Percentiles rank a stretch among this genome's conserved stretches.
Conservation (phyloP, 2,797 vertebrate species). For the Peromyscus eremicus region DNA sequence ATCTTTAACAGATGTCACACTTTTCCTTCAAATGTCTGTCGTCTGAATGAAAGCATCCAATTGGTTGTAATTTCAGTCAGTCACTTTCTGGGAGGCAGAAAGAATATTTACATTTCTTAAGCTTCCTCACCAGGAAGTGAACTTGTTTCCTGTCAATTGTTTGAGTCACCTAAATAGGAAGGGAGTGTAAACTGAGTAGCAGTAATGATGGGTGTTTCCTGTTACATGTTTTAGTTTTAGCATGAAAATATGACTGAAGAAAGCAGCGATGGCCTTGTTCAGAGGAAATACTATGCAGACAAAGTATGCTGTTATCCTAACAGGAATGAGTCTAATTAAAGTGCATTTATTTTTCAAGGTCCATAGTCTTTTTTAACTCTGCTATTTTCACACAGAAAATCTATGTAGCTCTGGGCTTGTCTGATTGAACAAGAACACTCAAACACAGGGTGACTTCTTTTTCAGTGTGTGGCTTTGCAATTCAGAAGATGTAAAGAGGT, state of each 20-base stretch:
- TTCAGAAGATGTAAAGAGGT: conserved; percentile 77
- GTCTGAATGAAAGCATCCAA: not conserved
- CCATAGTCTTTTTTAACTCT: not conserved
- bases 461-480: conserved; percentile 72
- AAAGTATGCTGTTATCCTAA: conserved; percentile 36
- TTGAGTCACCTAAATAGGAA: not conserved
- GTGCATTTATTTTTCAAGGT: conserved; percentile 68
- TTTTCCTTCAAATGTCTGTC: not conserved
- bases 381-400: conserved; percentile 44
- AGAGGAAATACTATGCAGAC: conserved; percentile 36
- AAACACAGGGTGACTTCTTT: conserved; percentile 19
- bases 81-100: not conserved
- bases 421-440: conserved; percentile 57
- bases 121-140: not conserved
- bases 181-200: not conserved
- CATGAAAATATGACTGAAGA: conserved; percentile 47
- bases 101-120: not conserved
- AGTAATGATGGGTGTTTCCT: not conserved
- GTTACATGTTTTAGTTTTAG: not conserved
- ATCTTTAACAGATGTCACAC: not conserved
- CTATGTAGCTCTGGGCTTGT: conserved; percentile 27
- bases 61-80: not conserved
- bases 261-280: not conserved
- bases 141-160: not conserved
- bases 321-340: conserved; percentile 64